A percentile compares a stretch with the other conserved stretches of the same genome.
Evolutionary conservation across 1,140 invertebrate species (phyloP).

Genomic region (Drosophila sproati): DNA sequence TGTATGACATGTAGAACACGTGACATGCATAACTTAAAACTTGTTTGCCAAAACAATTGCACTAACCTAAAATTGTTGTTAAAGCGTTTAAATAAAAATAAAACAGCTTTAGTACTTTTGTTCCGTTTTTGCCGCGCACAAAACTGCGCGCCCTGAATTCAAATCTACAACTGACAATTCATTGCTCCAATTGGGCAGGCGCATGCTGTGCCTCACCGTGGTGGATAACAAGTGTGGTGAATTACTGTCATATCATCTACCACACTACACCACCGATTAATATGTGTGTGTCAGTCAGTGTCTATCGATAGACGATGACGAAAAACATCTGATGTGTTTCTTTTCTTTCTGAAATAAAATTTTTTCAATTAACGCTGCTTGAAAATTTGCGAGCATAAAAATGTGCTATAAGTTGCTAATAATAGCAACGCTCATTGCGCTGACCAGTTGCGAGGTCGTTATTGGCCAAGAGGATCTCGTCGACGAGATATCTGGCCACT

Average conservation of each 20-base stretch:
- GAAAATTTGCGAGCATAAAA: conserved; percentile 28
- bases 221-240: conserved; percentile 23
- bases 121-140: conserved; percentile 14
- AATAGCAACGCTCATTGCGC: conserved; percentile 40
- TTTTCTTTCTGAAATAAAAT: conserved; percentile 30
- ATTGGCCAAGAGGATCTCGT: conserved; percentile 69
- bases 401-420: conserved; percentile 58
- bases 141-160: conserved; percentile 41
- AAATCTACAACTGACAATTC: conserved; percentile 45
- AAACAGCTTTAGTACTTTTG: conserved; percentile 11
- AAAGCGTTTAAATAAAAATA: conserved; percentile 41
- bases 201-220: conserved; percentile 29
- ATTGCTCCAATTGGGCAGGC: conserved; percentile 42
- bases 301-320: conserved; percentile 34
- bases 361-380: conserved; percentile 39
- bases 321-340: conserved; percentile 48
- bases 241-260: neutral
- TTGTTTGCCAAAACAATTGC: conserved; percentile 59
- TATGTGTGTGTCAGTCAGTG: neutral
- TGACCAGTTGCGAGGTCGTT: conserved; percentile 45
- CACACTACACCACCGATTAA: conserved; percentile 9
- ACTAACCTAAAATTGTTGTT: conserved; percentile 68
- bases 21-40: conserved; percentile 47
- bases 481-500: conserved; percentile 73
- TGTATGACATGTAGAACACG: conserved; percentile 25